Conservation (phyloP, 1,140 invertebrate species). For the Leptinotarsa undecemlineata region DNA sequence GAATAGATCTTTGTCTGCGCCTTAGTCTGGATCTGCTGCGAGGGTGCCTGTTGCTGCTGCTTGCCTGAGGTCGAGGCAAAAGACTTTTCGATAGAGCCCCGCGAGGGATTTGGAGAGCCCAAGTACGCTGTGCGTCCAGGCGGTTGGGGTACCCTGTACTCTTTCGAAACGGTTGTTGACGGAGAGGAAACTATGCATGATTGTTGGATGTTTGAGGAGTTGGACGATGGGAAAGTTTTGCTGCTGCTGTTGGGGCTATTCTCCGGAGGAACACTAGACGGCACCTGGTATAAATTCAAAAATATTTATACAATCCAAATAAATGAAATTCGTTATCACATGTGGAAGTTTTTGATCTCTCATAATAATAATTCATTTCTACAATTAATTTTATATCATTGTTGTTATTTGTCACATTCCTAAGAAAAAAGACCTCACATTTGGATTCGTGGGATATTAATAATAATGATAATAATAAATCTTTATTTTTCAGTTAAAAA, state of each 20-base stretch:
- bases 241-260: constrained; percentile 51
- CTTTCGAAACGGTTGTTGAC: constrained; percentile 61
- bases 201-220: constrained; percentile 65
- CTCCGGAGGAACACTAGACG: constrained; percentile 41
- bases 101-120: constrained; percentile 42
- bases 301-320: no score
- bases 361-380: no score
- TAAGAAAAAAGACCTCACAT: no score
- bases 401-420: no score
- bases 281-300: constrained; percentile 36
- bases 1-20: constrained; percentile 72
- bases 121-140: constrained; percentile 49
- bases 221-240: constrained; percentile 60
- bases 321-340: no score
- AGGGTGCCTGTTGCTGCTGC: constrained; percentile 57
- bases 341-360: no score
- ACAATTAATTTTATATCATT: no score
- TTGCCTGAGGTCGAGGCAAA: constrained; percentile 59
- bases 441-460: no score
- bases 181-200: constrained; percentile 73
- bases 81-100: constrained; percentile 43
- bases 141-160: constrained; percentile 62
- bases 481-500: no score
- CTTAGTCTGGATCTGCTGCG: constrained; percentile 66
- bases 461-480: no score